Percentiles rank a stretch among this genome's conserved stretches.
These are phyloP conservation scores for Clamator glandarius DNA, from an alignment of 2,797 vertebrate genomes.

Conservation along the genomic window DNA sequence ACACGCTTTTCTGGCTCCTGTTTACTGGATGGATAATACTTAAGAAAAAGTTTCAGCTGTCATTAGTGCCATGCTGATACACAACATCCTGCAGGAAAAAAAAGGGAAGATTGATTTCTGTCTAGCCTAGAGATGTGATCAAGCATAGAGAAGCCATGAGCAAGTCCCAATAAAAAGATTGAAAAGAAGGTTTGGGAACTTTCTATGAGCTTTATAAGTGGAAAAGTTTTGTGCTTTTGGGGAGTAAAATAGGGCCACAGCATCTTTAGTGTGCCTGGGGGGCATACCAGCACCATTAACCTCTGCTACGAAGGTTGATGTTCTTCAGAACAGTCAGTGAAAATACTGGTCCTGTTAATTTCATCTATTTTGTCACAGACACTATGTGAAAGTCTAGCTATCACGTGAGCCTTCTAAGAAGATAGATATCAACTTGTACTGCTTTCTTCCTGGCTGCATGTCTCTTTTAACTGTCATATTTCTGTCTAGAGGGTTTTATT, in stretches of 20 bases:
- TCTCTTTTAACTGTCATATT: background rate
- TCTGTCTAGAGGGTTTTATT: background rate
- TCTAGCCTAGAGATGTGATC: background rate
- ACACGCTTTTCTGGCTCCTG: background rate
- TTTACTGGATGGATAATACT: background rate
- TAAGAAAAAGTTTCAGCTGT: background rate
- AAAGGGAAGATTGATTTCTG: background rate
- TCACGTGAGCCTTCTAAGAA: background rate
- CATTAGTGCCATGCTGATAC: background rate
- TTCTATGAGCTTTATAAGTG: background rate
- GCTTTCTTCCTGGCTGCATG: background rate
- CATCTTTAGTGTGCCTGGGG: background rate
- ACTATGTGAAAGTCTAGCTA: background rate
- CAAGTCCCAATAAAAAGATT: background rate
- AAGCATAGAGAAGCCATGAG: background rate
- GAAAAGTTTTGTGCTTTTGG: accelerated
- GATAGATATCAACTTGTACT: background rate
- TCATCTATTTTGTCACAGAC: background rate
- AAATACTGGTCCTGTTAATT: background rate
- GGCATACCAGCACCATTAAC: background rate
- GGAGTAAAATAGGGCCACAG: background rate
- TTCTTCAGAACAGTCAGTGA: background rate
- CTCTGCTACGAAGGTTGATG: background rate
- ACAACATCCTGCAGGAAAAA: background rate
- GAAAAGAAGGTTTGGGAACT: background rate